These are phyloP conservation scores for Cheilosia vulpina DNA, from an alignment of 2,888 invertebrate species.

Conservation along the genomic window DNA sequence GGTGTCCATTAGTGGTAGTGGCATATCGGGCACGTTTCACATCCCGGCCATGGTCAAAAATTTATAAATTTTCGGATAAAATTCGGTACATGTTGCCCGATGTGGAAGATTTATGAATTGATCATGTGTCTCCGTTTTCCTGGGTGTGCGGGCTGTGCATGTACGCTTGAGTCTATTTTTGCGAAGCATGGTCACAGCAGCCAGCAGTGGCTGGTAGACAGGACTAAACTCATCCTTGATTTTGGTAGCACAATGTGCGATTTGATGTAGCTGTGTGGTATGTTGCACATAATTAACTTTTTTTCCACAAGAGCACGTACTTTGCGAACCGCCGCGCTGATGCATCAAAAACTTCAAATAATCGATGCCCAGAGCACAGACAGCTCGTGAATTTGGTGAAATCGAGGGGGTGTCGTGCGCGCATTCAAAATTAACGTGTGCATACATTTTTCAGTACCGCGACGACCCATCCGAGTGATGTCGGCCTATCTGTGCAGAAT, in stretches of 20 bases:
- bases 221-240: conserved; percentile 20
- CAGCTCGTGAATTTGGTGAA: conserved; percentile 29
- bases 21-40: conserved; percentile 59
- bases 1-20: conserved; percentile 60
- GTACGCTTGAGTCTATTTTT: conserved; percentile 45
- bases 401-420: conserved; percentile 23
- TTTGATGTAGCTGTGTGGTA: conserved; percentile 30
- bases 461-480: conserved; percentile 23
- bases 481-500: conserved; percentile 20
- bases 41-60: conserved; percentile 66
- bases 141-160: conserved; percentile 16
- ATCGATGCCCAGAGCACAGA: conserved; percentile 60
- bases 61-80: conserved; percentile 71
- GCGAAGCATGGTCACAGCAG: neutral
- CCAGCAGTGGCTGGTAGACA: conserved; percentile 16
- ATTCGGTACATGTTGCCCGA: conserved; percentile 75
- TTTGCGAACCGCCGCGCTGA: conserved; percentile 22
- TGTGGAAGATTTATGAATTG: conserved; percentile 76
- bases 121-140: conserved; percentile 71
- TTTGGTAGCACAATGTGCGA: conserved; percentile 40
- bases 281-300: conserved; percentile 56
- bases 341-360: conserved; percentile 74
- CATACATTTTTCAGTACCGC: conserved; percentile 29
- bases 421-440: conserved; percentile 49
- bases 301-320: conserved; percentile 10